Percentiles rank a stretch among this genome's conserved stretches.
Conservation (phyloP, 2,113 vertebrate species). For the Fulmarus glacialis region DNA sequence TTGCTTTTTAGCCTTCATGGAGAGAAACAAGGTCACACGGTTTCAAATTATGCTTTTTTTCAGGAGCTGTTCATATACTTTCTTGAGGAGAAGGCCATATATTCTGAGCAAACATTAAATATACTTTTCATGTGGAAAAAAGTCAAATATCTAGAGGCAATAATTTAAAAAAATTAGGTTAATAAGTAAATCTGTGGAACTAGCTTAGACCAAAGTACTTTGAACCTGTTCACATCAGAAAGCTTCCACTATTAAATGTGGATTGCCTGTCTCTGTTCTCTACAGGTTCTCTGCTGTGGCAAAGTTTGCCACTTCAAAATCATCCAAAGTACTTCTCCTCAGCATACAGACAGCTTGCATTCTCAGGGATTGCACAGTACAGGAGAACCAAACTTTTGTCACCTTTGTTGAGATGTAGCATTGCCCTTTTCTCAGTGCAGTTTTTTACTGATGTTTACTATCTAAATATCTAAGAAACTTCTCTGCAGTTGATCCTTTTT, state of each 20-base stretch:
- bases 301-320: not conserved
- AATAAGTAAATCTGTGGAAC: not conserved
- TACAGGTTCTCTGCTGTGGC: not conserved
- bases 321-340: not conserved
- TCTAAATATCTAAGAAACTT: not conserved
- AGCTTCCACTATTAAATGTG: not conserved
- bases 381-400: not conserved
- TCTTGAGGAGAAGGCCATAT: not conserved
- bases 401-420: not conserved
- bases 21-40: not conserved
- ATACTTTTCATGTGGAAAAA: not conserved
- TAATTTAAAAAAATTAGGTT: fast-evolving
- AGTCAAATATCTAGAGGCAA: not conserved
- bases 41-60: not conserved
- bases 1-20: not conserved
- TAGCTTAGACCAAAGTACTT: not conserved
- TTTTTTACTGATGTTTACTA: not conserved
- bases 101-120: not conserved
- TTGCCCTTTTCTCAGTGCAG: not conserved
- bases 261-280: not conserved
- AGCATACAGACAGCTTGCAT: not conserved
- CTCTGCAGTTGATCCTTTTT: not conserved
- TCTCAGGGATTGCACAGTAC: not conserved
- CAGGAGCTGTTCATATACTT: not conserved
- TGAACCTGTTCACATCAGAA: not conserved